Evolutionary conservation across 2,888 invertebrate genomes (phyloP), one percentile per base, ranked within the genome.

Genomic region (Pachymerium ferrugineum): DNA sequence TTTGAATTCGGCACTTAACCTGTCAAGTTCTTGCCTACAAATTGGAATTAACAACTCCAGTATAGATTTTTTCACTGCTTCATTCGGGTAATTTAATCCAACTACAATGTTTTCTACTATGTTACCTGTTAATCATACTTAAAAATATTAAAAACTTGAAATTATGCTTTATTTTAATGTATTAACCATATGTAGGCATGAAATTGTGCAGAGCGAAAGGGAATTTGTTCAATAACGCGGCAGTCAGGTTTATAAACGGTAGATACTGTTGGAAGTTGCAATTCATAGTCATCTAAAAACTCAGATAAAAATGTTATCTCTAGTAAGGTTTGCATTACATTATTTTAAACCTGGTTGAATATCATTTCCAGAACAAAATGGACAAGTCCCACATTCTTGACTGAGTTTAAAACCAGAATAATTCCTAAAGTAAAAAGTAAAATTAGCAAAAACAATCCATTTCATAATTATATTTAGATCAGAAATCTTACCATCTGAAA

Each of bases 201-300:
- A 42, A 42, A 38, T 25, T n/a, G 22, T 14, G 42, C 22, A 75
- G 75, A 70, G 74, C 73, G 75, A 76, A 74, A 75, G 76, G 74
- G 72, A 54, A 74, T 42, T 74, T 74, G 74, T 25, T n/a, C 74
- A 74, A 76, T 73, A 74, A 74, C 74, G n/a, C 73, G 72, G 75
- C 74, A 76, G 74, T 75, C 74, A 75, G 75, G 74, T 76, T 75
- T 74, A 73, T 35, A 62, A 73, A 74, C 70, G 70, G 75, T 19
- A 42, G 16, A 42, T 42, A 42, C 5, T 14, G 42, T 42, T 42
- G 3, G 42, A 42, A 42, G 16, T 42, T 2, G 22, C 10, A 47
- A 47, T 47, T 47, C 16, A 19, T 10, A 3, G 19, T 22, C 47
- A 47, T 19, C n/a, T n/a, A n/a, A n/a, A n/a, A n/a, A n/a, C n/a